Evolutionary conservation across 2,113 vertebrate species (phyloP), one percentile per base, ranked within the genome.

Genomic region (Nanorana parkeri): DNA sequence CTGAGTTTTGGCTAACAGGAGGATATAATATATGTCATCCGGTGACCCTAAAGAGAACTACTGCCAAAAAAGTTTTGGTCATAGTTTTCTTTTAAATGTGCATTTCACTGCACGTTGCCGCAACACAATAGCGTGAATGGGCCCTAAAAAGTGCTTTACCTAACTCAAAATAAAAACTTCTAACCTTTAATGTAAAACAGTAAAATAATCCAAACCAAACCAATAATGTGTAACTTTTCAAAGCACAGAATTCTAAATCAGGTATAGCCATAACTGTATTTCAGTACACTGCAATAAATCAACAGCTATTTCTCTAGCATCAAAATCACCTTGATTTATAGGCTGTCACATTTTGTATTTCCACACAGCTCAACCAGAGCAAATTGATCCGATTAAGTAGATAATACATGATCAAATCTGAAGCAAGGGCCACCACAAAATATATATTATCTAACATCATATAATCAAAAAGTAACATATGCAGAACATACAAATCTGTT

Each of bases 301-400:
- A 78, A 32, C 10, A 4, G 36, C 41, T 68, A 79, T 79, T 68
- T 68, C 63, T 26, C 63, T 41, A 41, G 77, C 52, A 58, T 60
- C 77, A 68, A 68, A 79, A 68, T 68, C 54, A 55, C 77, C 65
- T 68, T 79, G 77, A 79, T 79, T 68, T 79, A 79, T 79, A 79
- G 77, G 54, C 77, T 56, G 64, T 68, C 77, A 32, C 47, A 41
- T 79, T 79, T 79, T 68, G 29, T 79, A 79, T 79, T 79, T 68
- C 54, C 77, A 58, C 52, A 36, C 26, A 24, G 65, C 52, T 79
- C 64, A 68, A 68, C 51, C 65, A 67, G 47, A 79, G 52, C 63
- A 68, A 79, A 65, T 55, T 56, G 65, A 79, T 79, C 65, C 29
- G 77, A 79, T 79, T 66, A 78, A 60, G 29, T 32, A 75, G 72